These are phyloP conservation scores for Meda fulgida DNA, from an alignment of 2,797 vertebrate species.

Conservation along the genomic window DNA sequence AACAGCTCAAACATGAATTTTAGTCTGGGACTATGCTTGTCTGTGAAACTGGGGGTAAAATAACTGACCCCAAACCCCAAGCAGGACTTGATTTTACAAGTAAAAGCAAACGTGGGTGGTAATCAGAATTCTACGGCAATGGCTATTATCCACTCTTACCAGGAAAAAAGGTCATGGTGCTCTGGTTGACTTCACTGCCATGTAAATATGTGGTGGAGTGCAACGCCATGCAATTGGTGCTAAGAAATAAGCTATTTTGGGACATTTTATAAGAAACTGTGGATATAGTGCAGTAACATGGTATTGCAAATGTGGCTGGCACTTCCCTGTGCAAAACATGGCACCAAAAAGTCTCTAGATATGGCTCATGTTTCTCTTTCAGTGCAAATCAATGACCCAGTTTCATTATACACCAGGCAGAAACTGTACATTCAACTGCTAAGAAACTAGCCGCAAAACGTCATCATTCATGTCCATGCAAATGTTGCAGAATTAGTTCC, in stretches of 20 bases:
- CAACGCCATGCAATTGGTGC: background rate
- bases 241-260: constrained; percentile 14
- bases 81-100: background rate
- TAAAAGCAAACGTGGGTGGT: constrained; percentile 23
- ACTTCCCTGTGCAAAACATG: background rate
- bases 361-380: constrained; percentile 1
- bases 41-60: background rate
- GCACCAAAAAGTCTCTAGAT: background rate
- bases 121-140: constrained; percentile 9
- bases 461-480: background rate
- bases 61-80: background rate
- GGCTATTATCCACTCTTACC: constrained; percentile 6
- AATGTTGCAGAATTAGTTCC: background rate
- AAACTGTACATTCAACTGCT: background rate
- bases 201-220: constrained; percentile 19
- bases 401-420: background rate
- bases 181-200: constrained; percentile 8
- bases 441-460: background rate
- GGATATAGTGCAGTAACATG: background rate
- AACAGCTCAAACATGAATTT: background rate
- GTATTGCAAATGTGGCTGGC: background rate
- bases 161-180: background rate
- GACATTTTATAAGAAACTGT: background rate
- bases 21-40: background rate
- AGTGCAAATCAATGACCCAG: background rate